phyloP scores from a whole-genome alignment of 2,797 vertebrate species.

The Gephyroberyx darwinii region DNA sequence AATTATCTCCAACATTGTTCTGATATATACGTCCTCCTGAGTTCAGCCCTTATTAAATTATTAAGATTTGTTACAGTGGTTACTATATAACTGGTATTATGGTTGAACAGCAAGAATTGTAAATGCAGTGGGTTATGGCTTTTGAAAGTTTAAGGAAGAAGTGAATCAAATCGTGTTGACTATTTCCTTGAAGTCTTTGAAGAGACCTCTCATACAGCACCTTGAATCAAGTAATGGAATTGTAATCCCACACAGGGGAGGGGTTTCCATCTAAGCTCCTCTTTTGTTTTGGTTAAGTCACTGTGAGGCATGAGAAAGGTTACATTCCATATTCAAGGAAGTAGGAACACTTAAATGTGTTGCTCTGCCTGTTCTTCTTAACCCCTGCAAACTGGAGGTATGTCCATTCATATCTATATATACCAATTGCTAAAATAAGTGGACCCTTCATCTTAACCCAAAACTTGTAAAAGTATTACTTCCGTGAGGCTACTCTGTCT shows the following conservation, averaged over 20 bases:
- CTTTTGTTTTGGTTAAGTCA: conserved; percentile 37
- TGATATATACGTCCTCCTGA: not conserved
- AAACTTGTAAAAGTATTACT: not conserved
- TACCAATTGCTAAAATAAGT: not conserved
- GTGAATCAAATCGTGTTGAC: not conserved
- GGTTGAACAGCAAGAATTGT: not conserved
- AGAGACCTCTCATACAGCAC: not conserved
- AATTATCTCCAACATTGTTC: not conserved
- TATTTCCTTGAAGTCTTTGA: conserved; percentile 3
- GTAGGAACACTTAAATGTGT: conserved; percentile 54
- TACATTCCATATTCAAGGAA: conserved; percentile 73
- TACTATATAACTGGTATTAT: not conserved
- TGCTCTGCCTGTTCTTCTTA: conserved; percentile 22
- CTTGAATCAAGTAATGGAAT: not conserved
- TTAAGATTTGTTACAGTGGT: not conserved
- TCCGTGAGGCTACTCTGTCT: not conserved
- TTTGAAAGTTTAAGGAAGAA: not conserved
- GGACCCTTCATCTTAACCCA: not conserved
- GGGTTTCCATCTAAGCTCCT: not conserved
- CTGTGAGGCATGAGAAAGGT: conserved; percentile 17
- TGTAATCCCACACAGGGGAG: not conserved
- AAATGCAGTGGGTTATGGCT: not conserved
- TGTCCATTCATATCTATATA: not conserved
- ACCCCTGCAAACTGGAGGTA: not conserved
- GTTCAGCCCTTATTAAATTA: not conserved